phyloP scores from a whole-genome alignment of 92 coral and sea anemone species.

The Epizoanthus rinbou region DNA sequence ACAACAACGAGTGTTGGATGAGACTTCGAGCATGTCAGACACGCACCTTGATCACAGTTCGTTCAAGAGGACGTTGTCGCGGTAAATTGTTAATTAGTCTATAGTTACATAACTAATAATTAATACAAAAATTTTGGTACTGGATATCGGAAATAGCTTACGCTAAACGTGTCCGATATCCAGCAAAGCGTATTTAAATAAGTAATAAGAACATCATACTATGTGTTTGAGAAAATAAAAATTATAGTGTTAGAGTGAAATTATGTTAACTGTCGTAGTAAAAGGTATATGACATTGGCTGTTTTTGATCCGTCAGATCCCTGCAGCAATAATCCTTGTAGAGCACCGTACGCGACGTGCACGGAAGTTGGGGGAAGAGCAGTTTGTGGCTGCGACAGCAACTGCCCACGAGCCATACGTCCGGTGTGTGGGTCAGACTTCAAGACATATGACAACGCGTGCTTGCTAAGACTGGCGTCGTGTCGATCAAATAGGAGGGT shows the following conservation, averaged over 20 bases:
- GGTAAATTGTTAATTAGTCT: not conserved
- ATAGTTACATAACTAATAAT: too few relatives aligned
- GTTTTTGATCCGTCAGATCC: conserved; percentile 4
- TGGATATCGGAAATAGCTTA: too few relatives aligned
- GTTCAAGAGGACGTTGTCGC: conserved; percentile 13
- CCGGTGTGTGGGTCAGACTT: conserved; percentile 34
- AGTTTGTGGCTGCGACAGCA: conserved; percentile 4
- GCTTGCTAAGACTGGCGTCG: not conserved
- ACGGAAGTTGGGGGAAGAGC: not conserved
- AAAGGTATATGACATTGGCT: too few relatives aligned
- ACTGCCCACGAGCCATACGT: not conserved
- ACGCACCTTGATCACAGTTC: conserved; percentile 10
- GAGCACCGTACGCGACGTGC: conserved; percentile 25
- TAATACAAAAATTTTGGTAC: too few relatives aligned
- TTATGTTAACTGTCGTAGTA: too few relatives aligned
- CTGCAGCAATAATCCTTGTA: conserved; percentile 20
- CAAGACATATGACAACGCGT: conserved; percentile 32
- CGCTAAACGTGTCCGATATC: too few relatives aligned
- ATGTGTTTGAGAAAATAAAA: too few relatives aligned
- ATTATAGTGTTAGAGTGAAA: too few relatives aligned
- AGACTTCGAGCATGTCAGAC: conserved; percentile 32
- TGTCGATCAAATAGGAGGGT: conserved; percentile 3
- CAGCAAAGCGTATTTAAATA: too few relatives aligned
- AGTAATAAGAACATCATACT: too few relatives aligned
- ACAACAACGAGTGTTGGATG: conserved; percentile 31